Conservation (phyloP, 2,888 invertebrate species). For the Aphodius granarius region DNA sequence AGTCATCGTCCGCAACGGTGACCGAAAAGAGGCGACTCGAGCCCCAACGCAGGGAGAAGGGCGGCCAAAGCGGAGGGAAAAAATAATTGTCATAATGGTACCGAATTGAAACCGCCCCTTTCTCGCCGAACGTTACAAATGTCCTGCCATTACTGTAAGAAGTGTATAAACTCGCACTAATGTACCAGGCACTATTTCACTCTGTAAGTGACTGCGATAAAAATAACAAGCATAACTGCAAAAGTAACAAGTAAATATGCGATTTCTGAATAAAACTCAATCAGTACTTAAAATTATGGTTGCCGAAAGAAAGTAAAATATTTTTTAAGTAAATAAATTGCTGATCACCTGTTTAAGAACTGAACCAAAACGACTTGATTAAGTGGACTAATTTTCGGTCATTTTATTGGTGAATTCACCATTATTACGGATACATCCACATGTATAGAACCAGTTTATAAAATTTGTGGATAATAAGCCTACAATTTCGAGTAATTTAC, state of each 20-base stretch:
- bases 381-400: neutral
- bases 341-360: neutral
- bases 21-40: conserved; percentile 28
- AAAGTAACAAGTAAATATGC: no score
- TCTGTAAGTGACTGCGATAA: neutral
- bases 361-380: neutral
- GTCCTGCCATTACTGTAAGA: conserved; percentile 14
- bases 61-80: conserved; percentile 29
- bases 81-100: conserved; percentile 38
- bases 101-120: conserved; percentile 30
- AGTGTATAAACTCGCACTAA: conserved; percentile 8
- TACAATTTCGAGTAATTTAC: neutral
- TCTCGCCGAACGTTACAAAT: conserved; percentile 25
- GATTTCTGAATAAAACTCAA: no score
- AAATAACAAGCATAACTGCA: neutral
- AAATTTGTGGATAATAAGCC: neutral
- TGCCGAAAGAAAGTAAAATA: no score
- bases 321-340: neutral
- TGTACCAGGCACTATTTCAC: conserved; percentile 6
- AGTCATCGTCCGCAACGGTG: conserved; percentile 54
- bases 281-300: no score
- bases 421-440: neutral
- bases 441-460: neutral
- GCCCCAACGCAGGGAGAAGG: neutral
- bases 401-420: neutral